phyloP scores from a whole-genome alignment of 2,797 vertebrate genomes.

The Sebastes minor region DNA sequence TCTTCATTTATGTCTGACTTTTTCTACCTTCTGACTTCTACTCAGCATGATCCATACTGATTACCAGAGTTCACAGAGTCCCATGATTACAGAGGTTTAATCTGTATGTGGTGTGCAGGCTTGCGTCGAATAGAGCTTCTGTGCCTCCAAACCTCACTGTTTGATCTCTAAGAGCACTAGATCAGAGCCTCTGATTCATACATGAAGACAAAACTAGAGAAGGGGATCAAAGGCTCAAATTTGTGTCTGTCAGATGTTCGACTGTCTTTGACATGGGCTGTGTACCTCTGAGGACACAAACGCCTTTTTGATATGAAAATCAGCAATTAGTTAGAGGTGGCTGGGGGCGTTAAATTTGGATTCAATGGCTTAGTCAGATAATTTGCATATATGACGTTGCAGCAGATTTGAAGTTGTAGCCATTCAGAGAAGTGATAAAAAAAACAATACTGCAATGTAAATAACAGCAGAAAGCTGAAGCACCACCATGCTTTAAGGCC shows the following conservation, averaged over 20 bases:
- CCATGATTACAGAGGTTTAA: slow-evolving; percentile 6
- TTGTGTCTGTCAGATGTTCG: slow-evolving; percentile 26
- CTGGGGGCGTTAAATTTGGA: neutral
- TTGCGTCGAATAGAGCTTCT: neutral
- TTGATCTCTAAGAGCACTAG: slow-evolving; percentile 48
- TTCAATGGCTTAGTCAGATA: slow-evolving; percentile 6
- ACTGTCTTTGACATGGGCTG: slow-evolving; percentile 24
- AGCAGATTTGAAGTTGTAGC: neutral
- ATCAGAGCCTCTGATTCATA: slow-evolving; percentile 37
- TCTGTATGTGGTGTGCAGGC: slow-evolving; percentile 8
- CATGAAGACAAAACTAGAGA: slow-evolving; percentile 10
- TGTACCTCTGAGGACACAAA: slow-evolving; percentile 14
- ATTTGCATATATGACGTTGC: neutral
- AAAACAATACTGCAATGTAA: neutral
- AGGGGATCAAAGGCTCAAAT: slow-evolving; percentile 49
- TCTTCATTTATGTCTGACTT: slow-evolving; percentile 28
- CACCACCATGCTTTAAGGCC: neutral
- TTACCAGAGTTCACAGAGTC: neutral
- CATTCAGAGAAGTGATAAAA: neutral
- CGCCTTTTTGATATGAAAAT: slow-evolving; percentile 64
- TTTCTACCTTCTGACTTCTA: slow-evolving; percentile 7
- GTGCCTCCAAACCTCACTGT: slow-evolving; percentile 31
- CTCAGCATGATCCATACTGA: neutral
- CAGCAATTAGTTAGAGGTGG: slow-evolving; percentile 22
- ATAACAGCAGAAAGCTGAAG: neutral